Evolutionary conservation across 2,888 invertebrate species (phyloP), one percentile per base, ranked within the genome.

Genomic region (Pseudococcus viburni): DNA sequence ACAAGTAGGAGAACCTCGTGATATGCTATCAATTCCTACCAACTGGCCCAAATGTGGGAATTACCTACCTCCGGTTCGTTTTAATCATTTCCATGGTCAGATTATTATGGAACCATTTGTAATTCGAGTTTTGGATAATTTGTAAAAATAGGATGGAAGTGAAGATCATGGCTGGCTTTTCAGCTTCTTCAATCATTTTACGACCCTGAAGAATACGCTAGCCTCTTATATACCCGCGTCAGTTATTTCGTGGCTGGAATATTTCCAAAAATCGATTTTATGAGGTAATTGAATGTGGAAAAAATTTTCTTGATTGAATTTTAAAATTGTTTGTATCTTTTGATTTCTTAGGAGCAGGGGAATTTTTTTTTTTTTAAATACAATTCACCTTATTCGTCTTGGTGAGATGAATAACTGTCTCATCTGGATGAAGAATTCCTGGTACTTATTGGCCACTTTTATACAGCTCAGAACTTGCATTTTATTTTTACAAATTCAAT

Each of bases 41-140:
- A 89, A 89, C 11, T 90, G 90, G 88, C 90, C 90, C 11, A 90
- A 51, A 42, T 90, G 90, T 86, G 90, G 90, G 0, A 85, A 90
- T 88, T 90, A 89, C 84, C 8, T 89, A 26, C 90, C 90, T 5
- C 89, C 59, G 1, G 83, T 89, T 59, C 42, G 42, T 42, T 42
- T 42, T 3, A 42, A 33, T 33, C 26, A 42, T 42, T 42, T 42
- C 42, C 9, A 42, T 9, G 42, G 42, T 42, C 26, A 33, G 42
- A 42, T 42, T 42, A 8, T 42, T 42, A 42, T 42, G 6, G 42
- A 3, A 9, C 42, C 9, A 5, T 42, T 1, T 8, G 26, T 33
- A 33, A 33, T 33, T 33, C 26, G 26, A 33, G 26, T 33, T 33
- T 33, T 33, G 9, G 42, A 42, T 42, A 42, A 6, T 59, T 59